Base-by-base conservation (phyloP, 2,797 vertebrate genomes). In the Melanotaenia maccullochi region DNA sequence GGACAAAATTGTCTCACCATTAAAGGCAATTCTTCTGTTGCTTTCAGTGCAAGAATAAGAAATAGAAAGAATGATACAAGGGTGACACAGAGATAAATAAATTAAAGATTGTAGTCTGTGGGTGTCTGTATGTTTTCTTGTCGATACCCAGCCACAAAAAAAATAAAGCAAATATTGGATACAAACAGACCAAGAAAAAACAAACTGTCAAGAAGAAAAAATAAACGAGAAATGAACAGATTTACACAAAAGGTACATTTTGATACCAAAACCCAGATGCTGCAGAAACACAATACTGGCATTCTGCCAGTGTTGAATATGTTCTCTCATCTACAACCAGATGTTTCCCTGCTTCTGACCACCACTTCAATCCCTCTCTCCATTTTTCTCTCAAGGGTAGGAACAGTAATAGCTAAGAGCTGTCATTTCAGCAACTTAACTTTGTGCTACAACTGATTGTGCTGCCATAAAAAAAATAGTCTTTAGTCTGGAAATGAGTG, bases 371-470 rank as follows among this genome's bases (percentile, higher is more conserved):
- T 75, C 63, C 62, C n/a, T 73, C 65, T 44, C 44, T 71, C 71
- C 68, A 51, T 62, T 81, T 81, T 73, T 80, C 58, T 84, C 80
- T 73, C 36, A 40, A 16, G 38, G 38, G 13, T 16, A 40, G 38
- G 38, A 16, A 40, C 13, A 59, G 60, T 82, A 81, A 89, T 79
- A 67, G 77, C 85, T 91, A 90, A 93, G 91, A 61, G 76, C 82
- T 86, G 86, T 89, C 81, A 71, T 90, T 87, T 88, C 82, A 84
- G 72, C 79, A 71, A 71, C 84, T 89, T 78, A 82, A 84, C 85
- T 81, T 81, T 81, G 76, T 60, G 67, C 64, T 62, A 68, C 74
- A 76, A 80, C 78, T 64, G 30, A 89, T 81, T 87, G 77, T 72
- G 72, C 78, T 82, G 78, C 87, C 58, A 55, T 24, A 47, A 57